phyloP scores from a whole-genome alignment of 2,888 invertebrate genomes.

The Tiliacea aurago region DNA sequence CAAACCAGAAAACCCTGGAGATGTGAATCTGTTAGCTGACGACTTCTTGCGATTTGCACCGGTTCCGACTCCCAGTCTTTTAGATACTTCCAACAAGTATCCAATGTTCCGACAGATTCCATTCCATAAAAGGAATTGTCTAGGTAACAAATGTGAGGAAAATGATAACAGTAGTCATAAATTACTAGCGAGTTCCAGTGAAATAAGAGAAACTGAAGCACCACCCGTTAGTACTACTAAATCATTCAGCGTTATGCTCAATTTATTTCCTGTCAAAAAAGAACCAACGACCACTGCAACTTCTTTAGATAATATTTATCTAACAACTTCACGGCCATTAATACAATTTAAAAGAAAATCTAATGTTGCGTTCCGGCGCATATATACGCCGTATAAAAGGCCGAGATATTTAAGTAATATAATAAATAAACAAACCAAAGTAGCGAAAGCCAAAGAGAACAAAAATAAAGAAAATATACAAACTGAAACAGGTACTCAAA shows the following conservation, averaged over 20 bases:
- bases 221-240: slow-evolving; percentile 77
- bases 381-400: slow-evolving; percentile 73
- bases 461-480: slow-evolving; percentile 55
- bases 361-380: slow-evolving; percentile 69
- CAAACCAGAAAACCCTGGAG: slow-evolving; percentile 94
- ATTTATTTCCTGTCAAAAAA: slow-evolving; percentile 90
- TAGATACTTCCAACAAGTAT: slow-evolving; percentile 64
- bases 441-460: slow-evolving; percentile 33
- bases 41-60: slow-evolving; percentile 81
- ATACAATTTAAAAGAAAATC: slow-evolving; percentile 84
- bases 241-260: slow-evolving; percentile 92
- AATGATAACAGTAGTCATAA: slow-evolving; percentile 49
- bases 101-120: slow-evolving; percentile 79
- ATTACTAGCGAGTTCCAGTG: slow-evolving; percentile 59
- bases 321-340: slow-evolving; percentile 81
- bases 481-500: slow-evolving; percentile 83
- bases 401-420: slow-evolving; percentile 60
- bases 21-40: slow-evolving; percentile 93
- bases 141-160: slow-evolving; percentile 70
- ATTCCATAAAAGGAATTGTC: slow-evolving; percentile 71
- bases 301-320: slow-evolving; percentile 77
- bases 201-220: slow-evolving; percentile 62
- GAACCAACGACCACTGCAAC: slow-evolving; percentile 64
- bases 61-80: slow-evolving; percentile 62
- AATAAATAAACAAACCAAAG: slow-evolving; percentile 53